Conservation (phyloP, 2,797 vertebrate species). For the Megaceryle alcyon region DNA sequence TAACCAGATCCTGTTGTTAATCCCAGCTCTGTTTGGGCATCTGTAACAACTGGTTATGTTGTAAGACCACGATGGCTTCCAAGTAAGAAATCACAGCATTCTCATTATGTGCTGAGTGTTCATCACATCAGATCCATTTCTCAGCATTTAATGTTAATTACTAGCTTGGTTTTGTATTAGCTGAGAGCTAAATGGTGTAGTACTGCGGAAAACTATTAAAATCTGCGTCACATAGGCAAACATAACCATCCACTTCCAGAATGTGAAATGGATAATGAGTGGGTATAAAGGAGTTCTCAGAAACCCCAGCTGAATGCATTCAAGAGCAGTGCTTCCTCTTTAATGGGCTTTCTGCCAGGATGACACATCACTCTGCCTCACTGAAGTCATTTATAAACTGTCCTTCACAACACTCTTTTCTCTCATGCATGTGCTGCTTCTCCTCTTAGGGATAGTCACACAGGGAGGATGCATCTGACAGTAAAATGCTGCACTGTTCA, state of each 20-base stretch:
- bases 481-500: neutral
- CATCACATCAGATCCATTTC: constrained; percentile 72
- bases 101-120: constrained; percentile 65
- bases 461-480: neutral
- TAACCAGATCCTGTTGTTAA: constrained; percentile 50
- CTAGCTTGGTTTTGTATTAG: constrained; percentile 72
- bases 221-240: constrained; percentile 72
- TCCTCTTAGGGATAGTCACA: neutral
- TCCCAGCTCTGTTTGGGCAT: constrained; percentile 42
- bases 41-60: constrained; percentile 49
- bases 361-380: constrained; percentile 71
- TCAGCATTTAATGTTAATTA: constrained; percentile 74
- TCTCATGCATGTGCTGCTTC: neutral
- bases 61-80: constrained; percentile 39
- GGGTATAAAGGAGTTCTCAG: constrained; percentile 73
- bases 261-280: constrained; percentile 77
- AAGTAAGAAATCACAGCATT: constrained; percentile 60
- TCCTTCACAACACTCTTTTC: constrained; percentile 54
- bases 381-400: constrained; percentile 70
- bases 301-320: constrained; percentile 71
- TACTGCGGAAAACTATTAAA: constrained; percentile 69
- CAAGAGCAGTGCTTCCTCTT: constrained; percentile 70
- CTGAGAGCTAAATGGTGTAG: constrained; percentile 73
- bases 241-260: constrained; percentile 73
- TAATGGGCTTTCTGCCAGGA: constrained; percentile 72